A percentile compares a stretch with the other conserved stretches of the same genome.
Evolutionary conservation across 2,888 invertebrate genomes (phyloP).

Genomic region (Sinopyrophorus schimmeli): DNA sequence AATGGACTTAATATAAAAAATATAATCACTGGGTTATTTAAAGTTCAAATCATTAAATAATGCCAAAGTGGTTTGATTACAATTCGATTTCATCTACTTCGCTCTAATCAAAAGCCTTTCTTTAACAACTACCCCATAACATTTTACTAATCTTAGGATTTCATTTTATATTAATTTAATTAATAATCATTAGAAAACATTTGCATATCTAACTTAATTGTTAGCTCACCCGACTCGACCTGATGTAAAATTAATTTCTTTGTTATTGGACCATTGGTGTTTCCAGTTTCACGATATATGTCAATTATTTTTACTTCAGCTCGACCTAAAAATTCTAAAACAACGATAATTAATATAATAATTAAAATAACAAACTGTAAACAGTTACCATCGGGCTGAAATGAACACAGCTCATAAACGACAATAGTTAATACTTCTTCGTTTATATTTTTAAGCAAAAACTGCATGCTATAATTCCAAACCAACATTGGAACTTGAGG

Average conservation of each 20-base stretch:
- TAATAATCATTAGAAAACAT: slow-evolving; percentile 56
- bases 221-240: slow-evolving; percentile 69
- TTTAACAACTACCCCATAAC: too few species aligned
- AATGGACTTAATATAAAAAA: too few species aligned
- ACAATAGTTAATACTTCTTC: slow-evolving; percentile 71
- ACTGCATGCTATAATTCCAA: slow-evolving; percentile 79
- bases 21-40: too few species aligned
- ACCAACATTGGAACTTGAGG: slow-evolving; percentile 57
- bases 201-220: slow-evolving; percentile 71
- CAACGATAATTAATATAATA: slow-evolving; percentile 19
- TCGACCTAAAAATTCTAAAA: slow-evolving; percentile 70
- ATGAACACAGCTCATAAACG: slow-evolving; percentile 71
- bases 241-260: slow-evolving; percentile 68
- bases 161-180: slow-evolving; percentile 3
- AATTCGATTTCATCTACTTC: too few species aligned
- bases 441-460: slow-evolving; percentile 68
- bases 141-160: too few species aligned
- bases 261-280: slow-evolving; percentile 65
- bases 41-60: too few species aligned
- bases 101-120: too few species aligned
- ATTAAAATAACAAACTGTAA: background rate
- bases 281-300: slow-evolving; percentile 62
- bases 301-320: slow-evolving; percentile 69
- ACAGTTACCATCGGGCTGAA: slow-evolving; percentile 71
- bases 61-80: too few species aligned